Conservation (phyloP, 2,113 vertebrate species). For the Aplodontia rufa region DNA sequence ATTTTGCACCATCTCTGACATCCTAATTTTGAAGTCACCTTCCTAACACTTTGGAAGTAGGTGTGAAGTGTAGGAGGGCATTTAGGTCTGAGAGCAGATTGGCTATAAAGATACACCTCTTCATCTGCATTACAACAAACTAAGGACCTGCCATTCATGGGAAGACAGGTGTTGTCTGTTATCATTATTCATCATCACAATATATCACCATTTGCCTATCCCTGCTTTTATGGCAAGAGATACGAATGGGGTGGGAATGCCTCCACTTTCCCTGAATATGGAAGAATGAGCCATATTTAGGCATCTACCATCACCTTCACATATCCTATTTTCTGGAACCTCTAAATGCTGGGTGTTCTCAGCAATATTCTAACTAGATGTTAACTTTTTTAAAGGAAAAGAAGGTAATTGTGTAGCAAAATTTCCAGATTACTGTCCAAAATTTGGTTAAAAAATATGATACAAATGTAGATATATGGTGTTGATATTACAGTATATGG, state of each 20-base stretch:
- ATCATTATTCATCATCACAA: conserved; percentile 53
- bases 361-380: conserved; percentile 30
- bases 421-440: background rate
- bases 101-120: conserved; percentile 45
- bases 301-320: background rate
- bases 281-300: conserved; percentile 37
- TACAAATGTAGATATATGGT: background rate
- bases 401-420: background rate
- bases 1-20: conserved; percentile 39
- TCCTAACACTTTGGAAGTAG: conserved; percentile 33
- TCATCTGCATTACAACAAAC: conserved; percentile 51
- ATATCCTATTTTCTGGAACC: conserved; percentile 43
- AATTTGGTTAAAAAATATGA: conserved; percentile 10
- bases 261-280: conserved; percentile 35
- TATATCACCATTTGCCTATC: conserved; percentile 50
- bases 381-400: background rate
- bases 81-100: conserved; percentile 36
- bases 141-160: background rate
- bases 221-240: conserved; percentile 43
- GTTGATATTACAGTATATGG: background rate
- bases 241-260: conserved; percentile 47
- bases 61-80: background rate
- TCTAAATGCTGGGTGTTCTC: conserved; percentile 44
- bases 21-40: conserved; percentile 39
- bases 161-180: conserved; percentile 47